phyloP scores from a whole-genome alignment of 1,140 invertebrate genomes.

The Magallana ariakensis region DNA sequence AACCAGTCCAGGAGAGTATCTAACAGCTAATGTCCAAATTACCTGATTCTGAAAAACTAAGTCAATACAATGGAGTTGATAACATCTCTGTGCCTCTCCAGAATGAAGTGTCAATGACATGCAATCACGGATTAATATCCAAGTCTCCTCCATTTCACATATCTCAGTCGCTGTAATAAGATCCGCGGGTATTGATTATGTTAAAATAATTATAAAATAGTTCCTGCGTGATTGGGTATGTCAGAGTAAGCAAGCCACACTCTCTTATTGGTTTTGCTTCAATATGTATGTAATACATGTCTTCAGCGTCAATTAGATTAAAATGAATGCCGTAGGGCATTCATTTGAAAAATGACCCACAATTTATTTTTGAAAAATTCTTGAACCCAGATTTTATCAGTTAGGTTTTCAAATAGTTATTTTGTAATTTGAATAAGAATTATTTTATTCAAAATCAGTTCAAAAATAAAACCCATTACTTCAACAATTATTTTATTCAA shows the following conservation, averaged over 20 bases:
- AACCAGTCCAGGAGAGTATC: neutral
- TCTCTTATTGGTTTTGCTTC: neutral
- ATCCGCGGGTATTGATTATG: slow-evolving; percentile 3
- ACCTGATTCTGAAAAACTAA: neutral
- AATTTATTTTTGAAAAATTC: too few relatives aligned
- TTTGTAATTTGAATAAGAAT: too few relatives aligned
- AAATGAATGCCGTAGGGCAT: too few relatives aligned
- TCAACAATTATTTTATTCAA: too few relatives aligned
- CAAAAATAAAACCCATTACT: too few relatives aligned
- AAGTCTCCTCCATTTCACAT: neutral
- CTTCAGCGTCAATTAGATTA: too few relatives aligned
- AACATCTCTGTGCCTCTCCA: slow-evolving; percentile 5
- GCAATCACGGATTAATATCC: slow-evolving; percentile 5
- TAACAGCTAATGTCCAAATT: neutral
- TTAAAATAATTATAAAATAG: neutral
- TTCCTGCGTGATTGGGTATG: neutral
- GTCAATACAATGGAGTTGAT: slow-evolving; percentile 9
- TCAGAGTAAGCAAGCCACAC: neutral
- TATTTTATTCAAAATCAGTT: too few relatives aligned
- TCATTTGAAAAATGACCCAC: too few relatives aligned
- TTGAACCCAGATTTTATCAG: too few relatives aligned
- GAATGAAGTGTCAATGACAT: slow-evolving; percentile 27
- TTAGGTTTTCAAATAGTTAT: too few relatives aligned
- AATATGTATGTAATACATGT: too few relatives aligned
- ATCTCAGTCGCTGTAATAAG: slow-evolving; percentile 26